Base-by-base conservation (phyloP, 1,140 invertebrate species). In the Euwallacea fornicatus region DNA sequence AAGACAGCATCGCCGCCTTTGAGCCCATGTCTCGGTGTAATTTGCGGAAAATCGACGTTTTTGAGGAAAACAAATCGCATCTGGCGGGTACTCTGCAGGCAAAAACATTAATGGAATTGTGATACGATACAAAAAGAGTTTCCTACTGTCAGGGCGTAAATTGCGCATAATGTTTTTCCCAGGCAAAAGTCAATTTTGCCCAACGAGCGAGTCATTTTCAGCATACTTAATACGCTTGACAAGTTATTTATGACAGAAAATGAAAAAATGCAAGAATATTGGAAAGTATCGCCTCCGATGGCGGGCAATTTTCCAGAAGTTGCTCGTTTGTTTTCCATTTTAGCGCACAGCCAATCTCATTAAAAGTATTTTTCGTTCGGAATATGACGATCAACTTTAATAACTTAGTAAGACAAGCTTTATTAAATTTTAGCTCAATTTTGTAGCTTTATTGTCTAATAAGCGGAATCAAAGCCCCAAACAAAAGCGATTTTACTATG, bases 11-110 rank as follows among this genome's bases (percentile, higher is more conserved):
- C n/a, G 6, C 21, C 21, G n/a, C 55, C 55, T 58, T 58, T 58
- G 55, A 58, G n/a, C 13, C 55, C n/a, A 58, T 3, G n/a, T n/a
- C 21, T 9, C n/a, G 9, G 55, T 58, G n/a, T 58, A 58, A 58
- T 58, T 58, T 13, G 55, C 55, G 55, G 55, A 58, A 58, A 58
- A 58, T 21, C 16, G 55, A 58, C 55, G 55, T 58, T 58, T 58
- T 58, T 58, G 13, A 13, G 21, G 21, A 21, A 33, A 58, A 58
- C 16, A 58, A 58, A 58, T 58, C 10, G 16, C n/a, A 21, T 58
- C 21, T 58, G 55, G 21, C 2, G n/a, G 46, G 46, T 50, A 50
- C 13, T 50, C 13, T 50, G 46, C 1, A 33, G 21, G 21, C 21
- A 33, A 33, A 33, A 33, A 33, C 21, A 33, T 33, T 33, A 33